A percentile compares a stretch with the other conserved stretches of the same genome.
Conservation (phyloP, 2,797 vertebrate genomes). For the Morus bassanus region DNA sequence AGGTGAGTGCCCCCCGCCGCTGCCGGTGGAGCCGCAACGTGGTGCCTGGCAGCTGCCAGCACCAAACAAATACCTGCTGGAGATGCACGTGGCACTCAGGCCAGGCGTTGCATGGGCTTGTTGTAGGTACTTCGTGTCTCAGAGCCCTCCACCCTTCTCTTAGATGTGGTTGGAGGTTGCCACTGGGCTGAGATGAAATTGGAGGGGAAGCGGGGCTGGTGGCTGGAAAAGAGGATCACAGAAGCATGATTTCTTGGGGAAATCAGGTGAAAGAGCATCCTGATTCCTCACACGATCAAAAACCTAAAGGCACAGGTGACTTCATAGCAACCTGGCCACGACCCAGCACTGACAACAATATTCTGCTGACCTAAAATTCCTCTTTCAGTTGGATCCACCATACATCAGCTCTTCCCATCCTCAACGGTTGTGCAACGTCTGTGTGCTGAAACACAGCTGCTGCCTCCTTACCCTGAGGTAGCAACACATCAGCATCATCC, state of each 20-base stretch:
- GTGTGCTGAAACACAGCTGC: neutral
- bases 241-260: neutral
- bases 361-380: neutral
- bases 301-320: neutral
- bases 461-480: neutral
- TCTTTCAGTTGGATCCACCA: neutral
- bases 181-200: neutral
- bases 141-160: neutral
- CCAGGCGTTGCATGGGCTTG: neutral
- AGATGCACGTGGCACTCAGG: neutral
- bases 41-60: neutral
- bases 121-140: neutral
- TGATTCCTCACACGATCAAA: neutral
- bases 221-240: neutral
- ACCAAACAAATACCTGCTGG: neutral
- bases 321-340: neutral
- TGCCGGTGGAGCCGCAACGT: rapidly evolving
- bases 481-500: neutral
- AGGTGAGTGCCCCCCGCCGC: no score
- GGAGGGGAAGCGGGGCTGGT: rapidly evolving
- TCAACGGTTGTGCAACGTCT: neutral
- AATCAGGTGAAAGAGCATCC: neutral
- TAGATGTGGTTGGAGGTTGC: neutral
- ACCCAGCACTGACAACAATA: neutral
- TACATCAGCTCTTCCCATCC: neutral